Conservation (phyloP, 1,140 invertebrate genomes). For the Drosophila seguyi region DNA sequence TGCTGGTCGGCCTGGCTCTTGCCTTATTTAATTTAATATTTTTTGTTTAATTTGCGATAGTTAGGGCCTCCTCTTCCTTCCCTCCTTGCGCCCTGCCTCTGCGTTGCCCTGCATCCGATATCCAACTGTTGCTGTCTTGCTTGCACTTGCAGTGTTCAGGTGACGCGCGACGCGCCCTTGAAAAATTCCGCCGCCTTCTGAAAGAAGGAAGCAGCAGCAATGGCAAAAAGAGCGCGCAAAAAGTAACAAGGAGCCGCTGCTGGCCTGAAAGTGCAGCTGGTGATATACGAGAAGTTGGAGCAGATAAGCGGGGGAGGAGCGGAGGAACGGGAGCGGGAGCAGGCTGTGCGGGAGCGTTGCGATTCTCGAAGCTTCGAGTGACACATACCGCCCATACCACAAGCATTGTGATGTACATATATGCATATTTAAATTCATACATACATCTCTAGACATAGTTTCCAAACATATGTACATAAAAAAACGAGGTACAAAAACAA, state of each 20-base stretch:
- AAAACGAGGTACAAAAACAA: not conserved
- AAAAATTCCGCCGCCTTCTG: slow-evolving; percentile 49
- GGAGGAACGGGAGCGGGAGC: not conserved
- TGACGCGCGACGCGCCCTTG: slow-evolving; percentile 62
- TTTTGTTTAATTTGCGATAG: not conserved
- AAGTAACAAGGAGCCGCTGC: not conserved
- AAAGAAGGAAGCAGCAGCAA: slow-evolving; percentile 40
- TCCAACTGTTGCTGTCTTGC: slow-evolving; percentile 22
- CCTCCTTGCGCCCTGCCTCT: not conserved
- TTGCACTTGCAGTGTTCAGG: slow-evolving; percentile 26
- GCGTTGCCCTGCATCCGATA: not conserved
- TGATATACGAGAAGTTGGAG: slow-evolving; percentile 3
- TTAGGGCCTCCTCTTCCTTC: not conserved
- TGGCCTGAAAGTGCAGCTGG: slow-evolving; percentile 22
- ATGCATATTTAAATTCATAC: slow-evolving; percentile 8
- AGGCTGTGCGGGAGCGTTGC: not conserved
- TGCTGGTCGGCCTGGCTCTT: not conserved
- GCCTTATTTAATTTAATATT: not conserved
- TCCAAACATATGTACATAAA: not conserved
- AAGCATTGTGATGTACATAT: slow-evolving; percentile 16
- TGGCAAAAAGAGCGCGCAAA: slow-evolving; percentile 65
- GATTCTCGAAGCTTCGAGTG: slow-evolving; percentile 46
- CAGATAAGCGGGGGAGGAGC: not conserved
- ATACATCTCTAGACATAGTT: slow-evolving; percentile 4
- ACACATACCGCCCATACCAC: slow-evolving; percentile 34